Base-by-base conservation (phyloP, 2,888 invertebrate genomes). In the Iphiclides podalirius region DNA sequence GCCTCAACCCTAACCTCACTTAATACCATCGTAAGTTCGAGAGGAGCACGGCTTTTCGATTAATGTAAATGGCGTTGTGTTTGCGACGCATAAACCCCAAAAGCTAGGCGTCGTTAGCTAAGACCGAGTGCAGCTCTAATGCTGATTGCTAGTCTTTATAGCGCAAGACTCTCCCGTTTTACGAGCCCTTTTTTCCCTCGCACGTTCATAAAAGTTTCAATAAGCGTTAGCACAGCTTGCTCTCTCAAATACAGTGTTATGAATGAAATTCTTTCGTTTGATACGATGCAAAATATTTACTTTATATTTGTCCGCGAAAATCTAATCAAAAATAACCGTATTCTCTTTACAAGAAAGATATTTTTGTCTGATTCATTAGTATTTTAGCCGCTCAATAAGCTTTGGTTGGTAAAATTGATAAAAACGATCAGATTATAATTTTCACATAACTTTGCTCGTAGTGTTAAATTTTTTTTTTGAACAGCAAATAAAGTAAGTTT, bases 81-180 rank as follows among this genome's bases (percentile, higher is more conserved):
- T 70, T 72, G 16, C 33, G 33, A 37, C 35, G 14, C 15, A 36
- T 36, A 36, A 28, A 50, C 53, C 26, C 38, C 40, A 40, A 40
- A 52, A 65, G 44, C 60, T 59, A 61, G 65, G 65, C 66, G 64
- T 63, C 62, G 71, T 59, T 61, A 60, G 72, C 68, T 64, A 67
- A 66, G 65, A 66, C 66, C 66, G 58, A 64, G 45, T 41, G 40
- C 40, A 50, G 71, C 78, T 77, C 76, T 80, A 66, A 72, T 64
- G 60, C 65, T 79, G 75, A 81, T 81, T 79, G 71, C 68, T 67
- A 67, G 43, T 17, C 40, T 50, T 45, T 45, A 40, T 36, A 40
- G 35, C 50, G 12, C 16, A 41, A 45, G 34, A 41, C 35, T 40
- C 43, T 39, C 34, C 7, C 33, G 17, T 9, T 44, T 50, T 41